Evolutionary conservation across 2,797 vertebrate species (phyloP).

Genomic region (Pyrrhura leucotis): DNA sequence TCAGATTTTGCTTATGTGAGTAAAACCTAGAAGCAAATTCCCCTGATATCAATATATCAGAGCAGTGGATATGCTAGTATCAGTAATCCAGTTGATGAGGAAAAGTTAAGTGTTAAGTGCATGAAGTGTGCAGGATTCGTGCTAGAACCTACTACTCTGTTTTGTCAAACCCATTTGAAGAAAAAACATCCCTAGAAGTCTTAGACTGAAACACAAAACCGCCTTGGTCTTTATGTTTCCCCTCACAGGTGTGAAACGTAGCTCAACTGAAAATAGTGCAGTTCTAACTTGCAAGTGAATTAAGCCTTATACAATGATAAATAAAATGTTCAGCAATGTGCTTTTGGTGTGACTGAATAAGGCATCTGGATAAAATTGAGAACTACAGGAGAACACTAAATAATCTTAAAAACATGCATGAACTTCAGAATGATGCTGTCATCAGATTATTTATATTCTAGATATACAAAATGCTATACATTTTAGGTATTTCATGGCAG

Average conservation of each 20-base stretch:
- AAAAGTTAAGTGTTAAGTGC: neutral
- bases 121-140: neutral
- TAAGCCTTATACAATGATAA: constrained; percentile 5
- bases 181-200: neutral
- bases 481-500: constrained; percentile 26
- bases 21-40: neutral
- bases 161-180: neutral
- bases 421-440: constrained; percentile 44
- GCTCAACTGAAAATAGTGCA: neutral
- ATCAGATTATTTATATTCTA: constrained; percentile 11
- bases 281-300: neutral
- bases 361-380: constrained; percentile 24
- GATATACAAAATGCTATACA: constrained; percentile 7
- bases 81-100: neutral
- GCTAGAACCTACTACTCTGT: neutral
- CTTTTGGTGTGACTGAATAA: constrained; percentile 28
- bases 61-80: neutral
- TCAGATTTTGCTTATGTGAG: neutral
- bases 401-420: constrained; percentile 30
- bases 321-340: neutral
- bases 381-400: constrained; percentile 12
- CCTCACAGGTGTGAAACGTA: neutral
- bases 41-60: neutral
- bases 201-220: neutral
- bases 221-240: neutral